Evolutionary conservation across 2,113 vertebrate genomes (phyloP).

Genomic region (Rhea americana): DNA sequence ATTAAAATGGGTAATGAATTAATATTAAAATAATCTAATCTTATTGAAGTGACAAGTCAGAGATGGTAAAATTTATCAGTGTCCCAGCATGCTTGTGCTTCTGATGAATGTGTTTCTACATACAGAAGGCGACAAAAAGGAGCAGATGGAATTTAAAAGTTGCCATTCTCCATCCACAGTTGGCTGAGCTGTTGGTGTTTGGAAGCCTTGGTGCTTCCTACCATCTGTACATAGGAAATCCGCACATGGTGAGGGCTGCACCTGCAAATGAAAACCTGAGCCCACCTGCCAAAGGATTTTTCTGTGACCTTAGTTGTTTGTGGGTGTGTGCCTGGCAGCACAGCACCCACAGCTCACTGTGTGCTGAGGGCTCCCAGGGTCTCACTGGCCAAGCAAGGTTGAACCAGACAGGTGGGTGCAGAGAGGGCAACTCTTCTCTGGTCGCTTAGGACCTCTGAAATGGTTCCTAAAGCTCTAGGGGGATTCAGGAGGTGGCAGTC

Average conservation of each 20-base stretch:
- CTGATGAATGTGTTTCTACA: slow-evolving; percentile 35
- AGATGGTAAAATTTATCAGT: slow-evolving; percentile 54
- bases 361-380: neutral
- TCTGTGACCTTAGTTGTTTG: neutral
- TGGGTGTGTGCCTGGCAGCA: accelerated
- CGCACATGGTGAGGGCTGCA: neutral
- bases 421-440: neutral
- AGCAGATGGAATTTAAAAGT: slow-evolving; percentile 53
- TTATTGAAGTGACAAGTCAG: slow-evolving; percentile 42
- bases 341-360: neutral
- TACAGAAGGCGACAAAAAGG: slow-evolving; percentile 30
- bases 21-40: slow-evolving; percentile 72
- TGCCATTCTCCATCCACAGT: slow-evolving; percentile 32
- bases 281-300: neutral
- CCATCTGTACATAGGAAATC: slow-evolving; percentile 36
- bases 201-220: slow-evolving; percentile 39
- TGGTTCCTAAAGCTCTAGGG: neutral
- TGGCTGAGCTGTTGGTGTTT: slow-evolving; percentile 56
- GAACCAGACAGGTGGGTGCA: neutral
- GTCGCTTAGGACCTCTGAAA: neutral
- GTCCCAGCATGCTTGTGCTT: slow-evolving; percentile 30
- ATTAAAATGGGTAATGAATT: slow-evolving; percentile 69
- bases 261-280: neutral
- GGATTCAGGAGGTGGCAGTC: neutral
- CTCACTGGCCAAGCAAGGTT: neutral